phyloP scores from a whole-genome alignment of 2,797 vertebrate genomes.

The Clarias fuscus region DNA sequence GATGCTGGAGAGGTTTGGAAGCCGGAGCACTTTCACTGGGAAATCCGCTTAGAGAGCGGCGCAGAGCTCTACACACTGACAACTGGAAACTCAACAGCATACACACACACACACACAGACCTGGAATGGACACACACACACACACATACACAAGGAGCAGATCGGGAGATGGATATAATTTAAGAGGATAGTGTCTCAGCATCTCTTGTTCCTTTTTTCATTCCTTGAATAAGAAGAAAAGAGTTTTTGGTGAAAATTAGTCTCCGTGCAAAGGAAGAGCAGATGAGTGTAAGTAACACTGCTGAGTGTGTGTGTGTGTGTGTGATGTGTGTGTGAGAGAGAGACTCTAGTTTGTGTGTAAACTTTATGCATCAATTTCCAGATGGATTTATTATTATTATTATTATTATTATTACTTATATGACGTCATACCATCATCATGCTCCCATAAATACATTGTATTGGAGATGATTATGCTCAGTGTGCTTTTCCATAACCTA shows the following conservation, averaged over 20 bases:
- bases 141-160: background rate
- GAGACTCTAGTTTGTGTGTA: background rate
- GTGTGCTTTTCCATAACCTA: background rate
- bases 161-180: slow-evolving; percentile 71
- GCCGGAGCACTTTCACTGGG: slow-evolving; percentile 34
- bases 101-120: slow-evolving; percentile 27
- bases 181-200: slow-evolving; percentile 44
- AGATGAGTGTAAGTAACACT: slow-evolving; percentile 75
- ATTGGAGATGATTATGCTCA: background rate
- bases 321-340: background rate
- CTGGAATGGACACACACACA: slow-evolving; percentile 1
- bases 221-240: slow-evolving; percentile 26
- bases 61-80: slow-evolving; percentile 21
- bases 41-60: slow-evolving; percentile 20
- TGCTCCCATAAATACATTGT: background rate
- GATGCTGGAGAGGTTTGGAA: slow-evolving; percentile 32
- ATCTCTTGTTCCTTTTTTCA: slow-evolving; percentile 18
- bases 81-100: slow-evolving; percentile 33
- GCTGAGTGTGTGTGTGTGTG: slow-evolving; percentile 17
- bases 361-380: slow-evolving; percentile 11
- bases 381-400: background rate
- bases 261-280: slow-evolving; percentile 58
- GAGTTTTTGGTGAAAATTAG: slow-evolving; percentile 29
- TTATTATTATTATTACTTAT: background rate
- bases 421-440: background rate